Evolutionary conservation across 2,797 vertebrate species (phyloP).

Genomic region (Rhinichthys osculus): DNA sequence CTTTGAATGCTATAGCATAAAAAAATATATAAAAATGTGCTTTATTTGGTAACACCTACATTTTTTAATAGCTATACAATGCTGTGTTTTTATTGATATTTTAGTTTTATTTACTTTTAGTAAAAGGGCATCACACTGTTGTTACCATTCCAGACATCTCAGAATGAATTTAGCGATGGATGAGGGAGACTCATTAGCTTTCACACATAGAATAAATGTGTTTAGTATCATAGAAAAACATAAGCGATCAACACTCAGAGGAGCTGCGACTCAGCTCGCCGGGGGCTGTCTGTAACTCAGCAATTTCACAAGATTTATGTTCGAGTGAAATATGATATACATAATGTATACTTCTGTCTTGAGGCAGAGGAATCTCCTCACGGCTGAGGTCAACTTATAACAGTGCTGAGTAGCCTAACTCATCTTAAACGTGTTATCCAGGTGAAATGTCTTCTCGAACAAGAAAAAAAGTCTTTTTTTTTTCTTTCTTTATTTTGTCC

Average conservation of each 20-base stretch:
- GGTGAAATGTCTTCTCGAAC: neutral
- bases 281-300: conserved; percentile 25
- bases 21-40: neutral
- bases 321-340: neutral
- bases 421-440: neutral
- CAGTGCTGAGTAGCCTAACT: neutral
- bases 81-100: neutral
- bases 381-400: conserved; percentile 4
- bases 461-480: no score
- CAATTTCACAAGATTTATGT: conserved; percentile 25
- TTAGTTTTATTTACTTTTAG: neutral
- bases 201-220: conserved; percentile 1
- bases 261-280: conserved; percentile 21
- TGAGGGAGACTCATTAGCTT: conserved; percentile 25
- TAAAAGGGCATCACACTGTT: neutral
- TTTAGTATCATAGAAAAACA: conserved; percentile 35
- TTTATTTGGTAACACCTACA: neutral
- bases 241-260: neutral
- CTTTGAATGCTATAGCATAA: neutral
- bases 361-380: neutral
- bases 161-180: neutral
- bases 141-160: neutral
- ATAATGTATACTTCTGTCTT: neutral
- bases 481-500: neutral
- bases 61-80: no score